Conservation (phyloP, 2,888 invertebrate species). For the Athetis lepigone region DNA sequence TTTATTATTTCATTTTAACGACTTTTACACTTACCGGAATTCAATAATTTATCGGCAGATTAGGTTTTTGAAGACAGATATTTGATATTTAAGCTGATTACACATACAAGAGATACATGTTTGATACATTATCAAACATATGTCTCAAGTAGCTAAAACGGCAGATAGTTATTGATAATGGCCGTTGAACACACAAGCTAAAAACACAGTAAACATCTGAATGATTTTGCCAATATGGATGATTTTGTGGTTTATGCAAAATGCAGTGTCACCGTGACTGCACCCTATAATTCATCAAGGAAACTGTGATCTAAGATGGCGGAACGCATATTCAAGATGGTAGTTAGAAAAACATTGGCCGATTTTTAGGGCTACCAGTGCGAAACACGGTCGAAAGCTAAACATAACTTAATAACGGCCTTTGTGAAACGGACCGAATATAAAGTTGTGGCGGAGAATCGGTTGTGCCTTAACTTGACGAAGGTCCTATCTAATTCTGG, state of each 20-base stretch:
- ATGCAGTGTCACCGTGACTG: not conserved
- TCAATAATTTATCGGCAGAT: too few relatives aligned
- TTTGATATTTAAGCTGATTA: too few relatives aligned
- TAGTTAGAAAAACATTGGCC: not conserved
- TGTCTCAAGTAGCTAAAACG: too few relatives aligned
- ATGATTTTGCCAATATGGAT: too few relatives aligned
- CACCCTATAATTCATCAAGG: not conserved
- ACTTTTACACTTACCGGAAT: too few relatives aligned
- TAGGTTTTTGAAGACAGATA: too few relatives aligned
- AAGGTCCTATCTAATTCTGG: too few relatives aligned
- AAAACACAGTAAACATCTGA: too few relatives aligned
- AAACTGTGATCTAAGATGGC: conserved; percentile 18
- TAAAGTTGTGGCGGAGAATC: conserved; percentile 2
- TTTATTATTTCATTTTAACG: conserved; percentile 9
- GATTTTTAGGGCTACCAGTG: conserved; percentile 1
- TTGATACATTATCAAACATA: too few relatives aligned
- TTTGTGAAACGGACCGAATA: conserved; percentile 5
- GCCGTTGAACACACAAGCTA: too few relatives aligned
- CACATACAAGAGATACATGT: too few relatives aligned
- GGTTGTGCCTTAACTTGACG: not conserved
- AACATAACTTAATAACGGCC: not conserved
- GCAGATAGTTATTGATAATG: too few relatives aligned
- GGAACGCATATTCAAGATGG: conserved; percentile 6
- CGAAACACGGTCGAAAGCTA: conserved; percentile 14
- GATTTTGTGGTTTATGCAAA: not conserved